A percentile compares a stretch with the other conserved stretches of the same genome.
Evolutionary conservation across 2,888 invertebrate genomes (phyloP).

Genomic region (Bugula neritina): DNA sequence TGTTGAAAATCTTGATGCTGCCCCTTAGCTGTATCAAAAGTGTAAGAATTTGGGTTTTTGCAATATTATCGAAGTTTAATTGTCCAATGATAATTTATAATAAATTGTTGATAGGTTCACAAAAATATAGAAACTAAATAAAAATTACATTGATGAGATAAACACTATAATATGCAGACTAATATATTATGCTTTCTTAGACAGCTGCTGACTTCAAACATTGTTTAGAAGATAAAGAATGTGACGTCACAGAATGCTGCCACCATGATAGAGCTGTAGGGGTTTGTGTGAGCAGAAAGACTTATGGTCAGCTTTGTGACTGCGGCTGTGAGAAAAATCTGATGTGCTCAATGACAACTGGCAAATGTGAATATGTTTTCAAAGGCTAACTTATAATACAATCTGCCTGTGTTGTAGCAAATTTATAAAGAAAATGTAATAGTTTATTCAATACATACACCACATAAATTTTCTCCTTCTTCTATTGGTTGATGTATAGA

Average conservation of each 20-base stretch:
- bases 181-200: background rate
- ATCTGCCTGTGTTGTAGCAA: too few species aligned
- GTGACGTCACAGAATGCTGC: background rate
- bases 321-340: background rate
- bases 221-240: slow-evolving; percentile 12
- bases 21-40: too few species aligned
- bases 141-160: background rate
- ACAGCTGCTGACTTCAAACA: background rate
- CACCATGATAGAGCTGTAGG: slow-evolving; percentile 26
- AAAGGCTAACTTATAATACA: slow-evolving; percentile 6
- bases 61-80: too few species aligned
- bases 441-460: too few species aligned
- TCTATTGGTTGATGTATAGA: too few species aligned
- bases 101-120: background rate
- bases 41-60: too few species aligned
- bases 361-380: slow-evolving; percentile 19
- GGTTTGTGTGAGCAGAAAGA: background rate
- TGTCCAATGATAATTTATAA: too few species aligned
- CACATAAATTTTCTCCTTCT: too few species aligned
- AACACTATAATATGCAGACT: background rate
- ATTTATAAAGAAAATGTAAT: too few species aligned
- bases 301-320: background rate
- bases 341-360: background rate
- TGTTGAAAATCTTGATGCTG: too few species aligned
- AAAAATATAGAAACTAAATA: background rate